Percentiles rank a stretch among this genome's conserved stretches.
These are phyloP conservation scores for Grammomys dolichurus DNA, from an alignment of 2,113 vertebrate genomes.

Conservation along the genomic window DNA sequence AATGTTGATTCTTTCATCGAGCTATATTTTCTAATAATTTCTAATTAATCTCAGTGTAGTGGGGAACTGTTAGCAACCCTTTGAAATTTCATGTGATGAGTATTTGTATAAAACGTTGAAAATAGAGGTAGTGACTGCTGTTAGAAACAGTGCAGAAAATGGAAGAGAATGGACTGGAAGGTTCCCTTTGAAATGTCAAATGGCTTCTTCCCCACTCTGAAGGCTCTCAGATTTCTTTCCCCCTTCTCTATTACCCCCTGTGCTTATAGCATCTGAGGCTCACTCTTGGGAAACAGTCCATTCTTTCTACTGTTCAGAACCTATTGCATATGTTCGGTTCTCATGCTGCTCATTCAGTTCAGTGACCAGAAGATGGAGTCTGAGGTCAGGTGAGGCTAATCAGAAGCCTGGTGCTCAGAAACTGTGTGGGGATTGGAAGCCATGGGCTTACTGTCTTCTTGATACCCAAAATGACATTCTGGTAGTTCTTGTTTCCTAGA, in stretches of 20 bases:
- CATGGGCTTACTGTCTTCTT: background rate
- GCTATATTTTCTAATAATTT: background rate
- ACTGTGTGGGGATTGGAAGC: background rate
- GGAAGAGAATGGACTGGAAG: background rate
- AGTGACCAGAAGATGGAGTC: background rate
- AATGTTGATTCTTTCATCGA: background rate
- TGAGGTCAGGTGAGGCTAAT: background rate
- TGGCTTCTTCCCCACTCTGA: background rate
- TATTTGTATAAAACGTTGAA: conserved; percentile 5
- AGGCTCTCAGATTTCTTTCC: background rate
- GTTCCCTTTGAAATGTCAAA: background rate
- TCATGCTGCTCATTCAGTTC: too few species aligned
- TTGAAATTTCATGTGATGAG: background rate
- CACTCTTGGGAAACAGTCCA: background rate
- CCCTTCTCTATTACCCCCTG: background rate
- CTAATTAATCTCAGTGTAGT: background rate
- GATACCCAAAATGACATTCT: background rate
- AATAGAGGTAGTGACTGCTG: background rate
- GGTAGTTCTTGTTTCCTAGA: background rate
- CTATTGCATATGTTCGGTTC: background rate
- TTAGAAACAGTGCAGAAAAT: background rate
- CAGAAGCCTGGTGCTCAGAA: background rate
- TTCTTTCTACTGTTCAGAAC: background rate
- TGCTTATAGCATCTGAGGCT: background rate
- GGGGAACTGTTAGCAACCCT: background rate